Evolutionary conservation across 2,113 vertebrate genomes (phyloP), one percentile per base, ranked within the genome.

Genomic region (Melanocharis versteri): DNA sequence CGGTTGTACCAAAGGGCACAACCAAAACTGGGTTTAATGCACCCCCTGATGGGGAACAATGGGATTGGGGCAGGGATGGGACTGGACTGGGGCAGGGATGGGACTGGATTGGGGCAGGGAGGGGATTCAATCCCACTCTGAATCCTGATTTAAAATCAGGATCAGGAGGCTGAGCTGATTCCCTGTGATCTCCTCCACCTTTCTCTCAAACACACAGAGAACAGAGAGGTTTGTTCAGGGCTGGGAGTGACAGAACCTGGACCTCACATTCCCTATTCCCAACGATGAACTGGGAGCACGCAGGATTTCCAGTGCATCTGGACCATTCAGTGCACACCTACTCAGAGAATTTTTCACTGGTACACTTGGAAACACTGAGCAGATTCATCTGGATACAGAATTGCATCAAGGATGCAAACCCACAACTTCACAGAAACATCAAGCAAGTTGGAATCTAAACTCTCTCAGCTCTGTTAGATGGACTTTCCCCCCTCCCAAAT

Each of bases 1-100:
- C 42, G 18, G 5, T 1, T 4, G 1, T 1, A 13, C 1, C 13
- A 7, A 1, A 18, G 26, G 23, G 45, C 22, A 54, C 48, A 35
- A 5, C 33, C 35, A 20, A 42, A 30, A 23, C 0, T 6, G 8
- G 40, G 18, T 5, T 8, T 12, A 4, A 45, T 4, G 30, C 26
- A 68, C 7, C 17, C 56, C 39, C 22, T 15, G 28, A 39, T 1
- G 13, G 30, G 30, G 16, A 60, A 3, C 4, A 31, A 16, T 9
- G 44, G 53, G 18, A 72, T 8, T 15, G n/a, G 42, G 22, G 10
- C 11, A 33, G 31, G 20, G n/a, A 57, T 10, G 47, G 48, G 30
- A 14, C 0, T 11, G 47, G 15, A 40, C 5, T 2, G 23, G 22
- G 23, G 3, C 27, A 76, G 3, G 0, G 15, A 14, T 12, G 16